Evolutionary conservation across 2,797 vertebrate species (phyloP), one percentile per base, ranked within the genome.

Genomic region (Numenius phaeopus): DNA sequence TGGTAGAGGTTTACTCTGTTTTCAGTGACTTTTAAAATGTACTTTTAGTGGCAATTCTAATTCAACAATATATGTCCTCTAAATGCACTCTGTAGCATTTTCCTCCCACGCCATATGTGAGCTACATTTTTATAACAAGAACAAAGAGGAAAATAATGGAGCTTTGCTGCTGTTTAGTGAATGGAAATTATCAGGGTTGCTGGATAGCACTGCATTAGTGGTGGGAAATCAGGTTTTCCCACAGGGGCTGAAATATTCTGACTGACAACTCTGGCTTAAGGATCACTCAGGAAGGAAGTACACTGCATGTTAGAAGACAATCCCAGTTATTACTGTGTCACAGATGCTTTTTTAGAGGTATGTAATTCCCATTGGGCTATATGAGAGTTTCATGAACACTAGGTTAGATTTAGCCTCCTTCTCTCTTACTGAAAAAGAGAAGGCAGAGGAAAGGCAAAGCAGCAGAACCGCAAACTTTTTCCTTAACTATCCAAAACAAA

Each of bases 221-320:
- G 92, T 98, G 92, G 86, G 89, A 96, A 90, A 42, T 54, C 91
- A 83, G 64, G 79, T 98, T 98, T 98, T 97, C 85, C 96, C 96
- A 98, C 40, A 59, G 94, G 89, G 50, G 40, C 95, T 96, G 97
- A 97, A 98, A 97, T 92, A 78, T 78, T 94, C 86, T 96, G 90
- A 91, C 69, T 97, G 90, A 91, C 94, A 97, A 96, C 80, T 87
- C 61, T 89, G 93, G 88, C 50, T 91, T 59, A 79, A 94, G 86
- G 55, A 96, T 73, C 71, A 81, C 72, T 93, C 89, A 95, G 86
- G 65, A 94, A 80, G 75, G 57, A 87, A 61, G 11, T 14, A 88
- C 0, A 0, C 34, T 81, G 67, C 62, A 88, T 77, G 44, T 58
- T 87, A 76, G 80, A 94, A 93, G 66, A 81, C 59, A 92, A 50